These are phyloP conservation scores for Drosophila maculinotata DNA, from an alignment of 2,888 invertebrate species.

Conservation along the genomic window DNA sequence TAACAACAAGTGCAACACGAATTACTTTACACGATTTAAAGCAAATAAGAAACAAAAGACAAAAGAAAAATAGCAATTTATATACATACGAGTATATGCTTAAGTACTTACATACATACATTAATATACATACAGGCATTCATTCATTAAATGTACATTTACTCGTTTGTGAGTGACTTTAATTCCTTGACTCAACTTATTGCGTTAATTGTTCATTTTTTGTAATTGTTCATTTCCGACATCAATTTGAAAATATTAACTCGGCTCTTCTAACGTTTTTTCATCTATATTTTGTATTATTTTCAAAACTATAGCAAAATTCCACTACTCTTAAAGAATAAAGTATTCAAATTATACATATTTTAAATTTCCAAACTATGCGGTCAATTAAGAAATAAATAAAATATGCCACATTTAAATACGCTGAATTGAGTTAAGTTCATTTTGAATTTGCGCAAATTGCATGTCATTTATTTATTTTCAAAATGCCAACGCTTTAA, in stretches of 20 bases:
- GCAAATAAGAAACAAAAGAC: not conserved
- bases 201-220: conserved; percentile 39
- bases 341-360: not conserved
- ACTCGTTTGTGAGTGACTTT: conserved; percentile 22
- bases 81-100: conserved; percentile 21
- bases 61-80: conserved; percentile 17
- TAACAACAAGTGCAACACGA: conserved; percentile 57
- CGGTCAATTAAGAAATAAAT: conserved; percentile 44
- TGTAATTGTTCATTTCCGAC: conserved; percentile 5
- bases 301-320: not conserved
- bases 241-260: conserved; percentile 1
- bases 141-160: not conserved
- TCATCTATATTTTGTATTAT: not conserved
- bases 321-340: not conserved
- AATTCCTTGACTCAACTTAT: conserved; percentile 24
- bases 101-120: conserved; percentile 1
- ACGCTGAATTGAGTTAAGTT: conserved; percentile 6
- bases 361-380: conserved; percentile 14
- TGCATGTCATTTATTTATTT: not conserved
- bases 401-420: conserved; percentile 6
- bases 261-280: conserved; percentile 2
- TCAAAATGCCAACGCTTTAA: conserved; percentile 7
- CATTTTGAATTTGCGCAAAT: conserved; percentile 12
- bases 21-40: conserved; percentile 64
- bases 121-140: conserved; percentile 4